Evolutionary conservation across 2,113 vertebrate species (phyloP).

Genomic region (Osmerus mordax): DNA sequence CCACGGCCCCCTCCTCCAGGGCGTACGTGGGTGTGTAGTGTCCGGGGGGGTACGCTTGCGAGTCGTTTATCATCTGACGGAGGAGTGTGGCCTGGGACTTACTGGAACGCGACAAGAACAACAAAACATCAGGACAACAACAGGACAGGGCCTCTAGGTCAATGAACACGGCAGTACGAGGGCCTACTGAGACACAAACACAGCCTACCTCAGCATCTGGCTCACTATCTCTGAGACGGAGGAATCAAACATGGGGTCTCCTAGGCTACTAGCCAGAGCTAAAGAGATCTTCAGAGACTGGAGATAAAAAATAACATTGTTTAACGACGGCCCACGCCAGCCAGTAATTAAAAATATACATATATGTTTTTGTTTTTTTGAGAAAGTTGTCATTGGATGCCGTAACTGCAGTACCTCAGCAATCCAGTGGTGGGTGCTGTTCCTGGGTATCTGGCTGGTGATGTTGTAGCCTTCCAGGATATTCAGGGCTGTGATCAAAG

Average conservation of each 20-base stretch:
- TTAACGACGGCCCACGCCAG: neutral
- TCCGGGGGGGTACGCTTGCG: slow-evolving; percentile 70
- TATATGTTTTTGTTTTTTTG: too few relatives aligned
- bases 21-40: slow-evolving; percentile 71
- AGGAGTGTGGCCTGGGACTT: slow-evolving; percentile 80
- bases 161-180: neutral
- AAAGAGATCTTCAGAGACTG: slow-evolving; percentile 92
- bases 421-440: slow-evolving; percentile 84
- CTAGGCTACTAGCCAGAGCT: slow-evolving; percentile 82
- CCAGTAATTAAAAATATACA: neutral
- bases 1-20: slow-evolving; percentile 67
- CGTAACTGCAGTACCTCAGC: slow-evolving; percentile 79
- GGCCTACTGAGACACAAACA: too few relatives aligned
- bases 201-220: slow-evolving; percentile 85
- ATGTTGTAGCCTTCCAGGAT: slow-evolving; percentile 96
- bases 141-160: neutral
- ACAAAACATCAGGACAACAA: neutral
- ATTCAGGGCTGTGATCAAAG: slow-evolving; percentile 88
- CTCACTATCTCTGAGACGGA: slow-evolving; percentile 75
- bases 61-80: slow-evolving; percentile 85
- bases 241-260: slow-evolving; percentile 83
- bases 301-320: neutral
- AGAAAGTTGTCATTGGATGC: neutral
- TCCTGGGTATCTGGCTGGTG: slow-evolving; percentile 75
- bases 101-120: slow-evolving; percentile 57